Conservation (phyloP, 2,888 invertebrate species). For the Cephonodes hylas region DNA sequence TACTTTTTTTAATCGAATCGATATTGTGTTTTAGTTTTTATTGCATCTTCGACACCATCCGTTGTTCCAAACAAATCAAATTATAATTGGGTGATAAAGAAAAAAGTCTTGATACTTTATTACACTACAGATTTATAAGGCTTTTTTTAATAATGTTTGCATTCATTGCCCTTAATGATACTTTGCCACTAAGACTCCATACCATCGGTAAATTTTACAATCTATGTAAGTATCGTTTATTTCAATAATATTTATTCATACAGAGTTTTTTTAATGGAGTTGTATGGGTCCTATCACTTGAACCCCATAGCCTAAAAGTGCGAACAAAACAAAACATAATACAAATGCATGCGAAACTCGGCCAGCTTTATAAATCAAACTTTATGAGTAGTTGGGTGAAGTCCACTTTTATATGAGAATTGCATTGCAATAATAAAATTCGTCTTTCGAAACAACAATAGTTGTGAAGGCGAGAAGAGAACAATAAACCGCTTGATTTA, state of each 20-base stretch:
- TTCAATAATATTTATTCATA: too few species aligned
- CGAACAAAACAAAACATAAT: background rate
- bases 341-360: background rate
- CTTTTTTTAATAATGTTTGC: too few species aligned
- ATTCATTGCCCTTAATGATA: too few species aligned
- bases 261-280: too few species aligned
- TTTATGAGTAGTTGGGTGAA: constrained; percentile 14
- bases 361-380: constrained; percentile 8
- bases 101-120: background rate
- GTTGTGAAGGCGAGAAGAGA: constrained; percentile 70
- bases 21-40: background rate
- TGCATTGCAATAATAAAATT: constrained; percentile 32
- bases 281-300: too few species aligned
- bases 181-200: too few species aligned
- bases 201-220: too few species aligned
- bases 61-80: background rate
- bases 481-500: constrained; percentile 77
- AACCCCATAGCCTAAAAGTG: background rate
- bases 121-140: too few species aligned
- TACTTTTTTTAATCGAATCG: background rate
- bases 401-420: constrained; percentile 14
- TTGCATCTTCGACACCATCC: background rate
- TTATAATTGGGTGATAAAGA: background rate
- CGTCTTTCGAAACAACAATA: constrained; percentile 56
- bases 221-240: too few species aligned